phyloP scores from a whole-genome alignment of 2,797 vertebrate genomes.

The Pantherophis alleghaniensis region DNA sequence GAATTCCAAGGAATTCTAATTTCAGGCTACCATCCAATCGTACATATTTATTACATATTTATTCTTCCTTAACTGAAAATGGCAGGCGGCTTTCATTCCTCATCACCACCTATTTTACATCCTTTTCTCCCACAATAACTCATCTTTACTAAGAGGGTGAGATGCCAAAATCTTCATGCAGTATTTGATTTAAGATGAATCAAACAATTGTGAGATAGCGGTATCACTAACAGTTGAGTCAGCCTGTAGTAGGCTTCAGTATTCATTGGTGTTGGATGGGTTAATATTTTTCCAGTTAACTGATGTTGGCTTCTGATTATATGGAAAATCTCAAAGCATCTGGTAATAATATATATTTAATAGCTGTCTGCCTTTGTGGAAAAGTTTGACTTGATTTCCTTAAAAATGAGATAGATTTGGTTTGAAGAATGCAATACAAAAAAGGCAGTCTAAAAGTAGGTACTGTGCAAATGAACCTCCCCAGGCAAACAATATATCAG shows the following conservation, averaged over 20 bases:
- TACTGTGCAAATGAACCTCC: not conserved
- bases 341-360: conserved; percentile 72
- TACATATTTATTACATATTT: not conserved
- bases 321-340: conserved; percentile 68
- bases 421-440: not conserved
- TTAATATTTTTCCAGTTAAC: conserved; percentile 63
- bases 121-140: not conserved
- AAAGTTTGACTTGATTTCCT: conserved; percentile 66
- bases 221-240: not conserved
- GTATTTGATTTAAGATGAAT: not conserved
- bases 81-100: not conserved
- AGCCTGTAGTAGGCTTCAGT: not conserved
- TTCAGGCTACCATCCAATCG: not conserved
- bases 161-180: not conserved
- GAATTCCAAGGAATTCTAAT: not conserved
- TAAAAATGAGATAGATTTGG: conserved; percentile 34
- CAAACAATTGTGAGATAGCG: not conserved
- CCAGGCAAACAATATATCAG: not conserved
- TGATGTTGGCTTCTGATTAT: conserved; percentile 61
- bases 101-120: not conserved
- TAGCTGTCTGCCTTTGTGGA: conserved; percentile 68
- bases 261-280: conserved; percentile 43
- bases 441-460: not conserved
- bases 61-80: not conserved
- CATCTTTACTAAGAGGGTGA: not conserved